A percentile compares a stretch with the other conserved stretches of the same genome.
Evolutionary conservation across 2,113 vertebrate species (phyloP).

Genomic region (Heterotis niloticus): DNA sequence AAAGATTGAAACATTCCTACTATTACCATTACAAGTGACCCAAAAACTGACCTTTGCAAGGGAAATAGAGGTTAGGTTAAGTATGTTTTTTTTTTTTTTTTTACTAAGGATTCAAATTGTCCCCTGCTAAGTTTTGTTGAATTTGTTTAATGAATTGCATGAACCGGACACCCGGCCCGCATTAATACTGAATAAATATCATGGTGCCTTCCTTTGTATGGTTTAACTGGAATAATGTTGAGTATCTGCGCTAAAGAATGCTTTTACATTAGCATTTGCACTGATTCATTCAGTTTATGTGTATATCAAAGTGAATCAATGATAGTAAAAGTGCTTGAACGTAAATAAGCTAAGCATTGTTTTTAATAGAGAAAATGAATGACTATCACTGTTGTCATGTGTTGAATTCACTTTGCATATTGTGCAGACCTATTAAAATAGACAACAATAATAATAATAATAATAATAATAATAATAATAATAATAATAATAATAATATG

Average conservation of each 20-base stretch:
- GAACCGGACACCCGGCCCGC: not conserved
- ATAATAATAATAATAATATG: not conserved
- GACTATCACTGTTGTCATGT: not conserved
- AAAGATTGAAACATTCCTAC: conserved; percentile 22
- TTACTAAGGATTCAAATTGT: not conserved
- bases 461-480: too few species aligned
- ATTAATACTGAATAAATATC: too few species aligned
- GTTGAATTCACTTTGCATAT: too few species aligned
- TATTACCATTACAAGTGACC: conserved; percentile 22
- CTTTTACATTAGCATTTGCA: not conserved
- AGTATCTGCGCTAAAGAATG: not conserved
- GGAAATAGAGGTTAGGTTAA: not conserved
- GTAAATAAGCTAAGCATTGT: not conserved
- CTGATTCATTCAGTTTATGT: not conserved
- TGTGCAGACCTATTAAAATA: not conserved
- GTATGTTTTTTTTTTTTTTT: not conserved
- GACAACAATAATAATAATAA: too few species aligned
- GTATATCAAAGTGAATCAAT: not conserved
- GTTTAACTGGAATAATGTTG: not conserved
- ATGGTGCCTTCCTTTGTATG: too few species aligned
- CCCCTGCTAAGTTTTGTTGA: not conserved
- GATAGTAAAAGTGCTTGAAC: not conserved
- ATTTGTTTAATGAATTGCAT: not conserved
- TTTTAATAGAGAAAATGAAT: not conserved
- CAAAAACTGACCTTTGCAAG: not conserved